Conservation (phyloP, 1,140 invertebrate species). For the Meloidogyne exigua region DNA sequence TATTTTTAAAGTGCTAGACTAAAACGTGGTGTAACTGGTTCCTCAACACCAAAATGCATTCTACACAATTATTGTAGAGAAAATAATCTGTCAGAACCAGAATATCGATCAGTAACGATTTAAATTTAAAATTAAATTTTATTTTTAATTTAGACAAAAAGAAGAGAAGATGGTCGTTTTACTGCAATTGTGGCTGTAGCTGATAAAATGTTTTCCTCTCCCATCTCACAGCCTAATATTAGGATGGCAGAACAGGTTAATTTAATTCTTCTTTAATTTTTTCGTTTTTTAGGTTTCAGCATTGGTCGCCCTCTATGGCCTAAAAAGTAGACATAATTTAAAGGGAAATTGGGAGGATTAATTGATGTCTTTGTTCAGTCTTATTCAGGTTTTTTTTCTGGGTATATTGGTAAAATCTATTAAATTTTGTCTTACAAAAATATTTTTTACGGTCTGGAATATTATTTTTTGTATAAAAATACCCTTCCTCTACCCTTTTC, state of each 20-base stretch:
- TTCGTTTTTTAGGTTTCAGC: conserved; percentile 41
- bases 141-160: conserved; percentile 29
- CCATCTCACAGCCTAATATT: conserved; percentile 56
- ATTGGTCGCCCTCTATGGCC: conserved; percentile 54
- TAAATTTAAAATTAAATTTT: neutral
- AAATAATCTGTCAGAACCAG: conserved; percentile 20
- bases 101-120: conserved; percentile 38
- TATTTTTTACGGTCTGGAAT: neutral
- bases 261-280: neutral
- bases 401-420: neutral
- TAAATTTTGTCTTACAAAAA: neutral
- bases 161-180: conserved; percentile 29
- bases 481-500: neutral
- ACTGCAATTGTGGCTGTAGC: conserved; percentile 16
- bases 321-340: conserved; percentile 42
- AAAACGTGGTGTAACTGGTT: conserved; percentile 3
- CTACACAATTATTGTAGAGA: conserved; percentile 43
- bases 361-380: conserved; percentile 25
- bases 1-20: conserved; percentile 33
- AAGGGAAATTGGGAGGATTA: conserved; percentile 55
- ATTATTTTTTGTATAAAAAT: neutral
- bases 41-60: conserved; percentile 54
- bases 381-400: neutral
- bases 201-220: conserved; percentile 43
- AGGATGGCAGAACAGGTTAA: conserved; percentile 62